A percentile compares a stretch with the other conserved stretches of the same genome.
phyloP scores from a whole-genome alignment of 1,140 invertebrate genomes.

The Mycetomoellerius zeteki region DNA sequence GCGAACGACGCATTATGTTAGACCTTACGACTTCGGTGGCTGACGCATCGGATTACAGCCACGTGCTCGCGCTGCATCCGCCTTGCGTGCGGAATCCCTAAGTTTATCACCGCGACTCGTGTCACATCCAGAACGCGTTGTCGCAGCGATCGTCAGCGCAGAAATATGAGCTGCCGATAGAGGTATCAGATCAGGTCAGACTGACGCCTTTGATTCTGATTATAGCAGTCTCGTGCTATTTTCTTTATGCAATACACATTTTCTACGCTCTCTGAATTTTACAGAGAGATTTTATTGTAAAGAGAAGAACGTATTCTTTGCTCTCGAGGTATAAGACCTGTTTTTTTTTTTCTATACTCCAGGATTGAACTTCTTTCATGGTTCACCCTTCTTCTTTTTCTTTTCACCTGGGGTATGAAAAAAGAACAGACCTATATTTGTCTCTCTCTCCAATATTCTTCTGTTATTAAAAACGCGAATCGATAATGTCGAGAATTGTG shows the following conservation, averaged over 20 bases:
- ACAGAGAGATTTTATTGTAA: background rate
- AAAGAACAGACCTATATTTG: too few species aligned
- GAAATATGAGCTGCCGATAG: conserved; percentile 16
- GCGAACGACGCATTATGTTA: conserved; percentile 7
- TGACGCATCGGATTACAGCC: conserved; percentile 39
- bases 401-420: too few species aligned
- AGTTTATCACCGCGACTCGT: conserved; percentile 22
- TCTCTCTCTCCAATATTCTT: background rate
- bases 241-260: background rate
- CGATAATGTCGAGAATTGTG: background rate
- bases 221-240: background rate
- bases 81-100: conserved; percentile 27
- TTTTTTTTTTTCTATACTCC: too few species aligned
- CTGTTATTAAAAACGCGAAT: background rate
- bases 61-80: conserved; percentile 40
- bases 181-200: conserved; percentile 9
- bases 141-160: background rate
- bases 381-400: too few species aligned
- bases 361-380: too few species aligned
- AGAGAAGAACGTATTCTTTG: background rate
- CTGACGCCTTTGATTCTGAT: background rate
- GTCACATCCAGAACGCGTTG: background rate
- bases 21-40: conserved; percentile 33
- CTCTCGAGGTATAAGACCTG: too few species aligned
- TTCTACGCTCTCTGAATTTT: background rate